phyloP scores from a whole-genome alignment of 2,888 invertebrate species.

The Rhagophthalmus giganteus region DNA sequence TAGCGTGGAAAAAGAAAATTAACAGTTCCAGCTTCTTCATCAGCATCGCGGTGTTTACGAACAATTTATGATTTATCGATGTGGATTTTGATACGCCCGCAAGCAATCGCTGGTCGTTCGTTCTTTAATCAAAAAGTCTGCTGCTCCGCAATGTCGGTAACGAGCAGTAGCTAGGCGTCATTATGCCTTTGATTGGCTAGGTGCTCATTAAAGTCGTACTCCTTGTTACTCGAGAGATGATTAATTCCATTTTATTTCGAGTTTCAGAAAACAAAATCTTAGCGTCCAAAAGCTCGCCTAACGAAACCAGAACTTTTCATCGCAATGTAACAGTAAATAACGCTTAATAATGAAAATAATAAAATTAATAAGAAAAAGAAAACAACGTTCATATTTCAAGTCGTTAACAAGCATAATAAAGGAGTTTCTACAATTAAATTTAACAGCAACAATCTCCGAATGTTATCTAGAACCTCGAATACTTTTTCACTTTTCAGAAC shows the following conservation, averaged over 20 bases:
- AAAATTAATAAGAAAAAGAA: background rate
- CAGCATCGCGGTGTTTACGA: slow-evolving; percentile 12
- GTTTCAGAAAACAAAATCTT: too few relatives aligned
- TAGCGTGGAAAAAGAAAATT: slow-evolving; percentile 18
- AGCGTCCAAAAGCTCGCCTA: too few relatives aligned
- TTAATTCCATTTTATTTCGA: too few relatives aligned
- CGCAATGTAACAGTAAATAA: too few relatives aligned
- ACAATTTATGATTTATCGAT: slow-evolving; percentile 23
- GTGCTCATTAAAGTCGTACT: too few relatives aligned
- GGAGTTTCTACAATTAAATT: slow-evolving; percentile 21
- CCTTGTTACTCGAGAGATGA: too few relatives aligned
- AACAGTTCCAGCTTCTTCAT: slow-evolving; percentile 19
- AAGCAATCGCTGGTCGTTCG: slow-evolving; percentile 11
- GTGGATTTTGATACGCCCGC: slow-evolving; percentile 22
- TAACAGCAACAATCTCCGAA: slow-evolving; percentile 33
- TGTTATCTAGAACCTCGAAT: slow-evolving; percentile 29
- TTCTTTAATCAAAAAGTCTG: slow-evolving; percentile 18
- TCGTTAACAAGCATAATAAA: slow-evolving; percentile 15
- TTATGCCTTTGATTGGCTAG: too few relatives aligned
- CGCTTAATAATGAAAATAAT: too few relatives aligned
- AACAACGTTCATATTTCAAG: background rate
- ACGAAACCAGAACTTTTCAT: too few relatives aligned
- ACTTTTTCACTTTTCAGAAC: slow-evolving; percentile 31
- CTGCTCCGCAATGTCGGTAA: too few relatives aligned
- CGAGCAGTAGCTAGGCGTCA: too few relatives aligned